Conservation (phyloP, 2,888 invertebrate genomes). For the Tolmerus cingulatus region DNA sequence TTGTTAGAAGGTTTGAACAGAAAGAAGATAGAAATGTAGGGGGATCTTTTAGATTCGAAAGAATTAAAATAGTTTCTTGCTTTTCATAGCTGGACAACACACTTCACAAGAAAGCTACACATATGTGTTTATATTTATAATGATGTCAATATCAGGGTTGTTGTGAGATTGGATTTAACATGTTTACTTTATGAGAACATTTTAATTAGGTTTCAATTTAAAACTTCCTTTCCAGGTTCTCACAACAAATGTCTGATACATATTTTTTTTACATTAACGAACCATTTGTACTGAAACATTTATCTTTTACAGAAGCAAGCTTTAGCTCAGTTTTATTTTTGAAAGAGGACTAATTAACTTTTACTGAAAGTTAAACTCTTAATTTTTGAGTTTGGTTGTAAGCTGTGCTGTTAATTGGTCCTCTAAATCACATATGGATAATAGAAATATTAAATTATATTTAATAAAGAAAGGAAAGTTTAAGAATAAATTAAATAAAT, state of each 20-base stretch:
- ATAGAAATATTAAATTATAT: neutral
- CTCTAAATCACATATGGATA: neutral
- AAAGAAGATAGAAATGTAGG: neutral
- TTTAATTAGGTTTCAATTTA: neutral
- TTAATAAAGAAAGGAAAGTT: neutral
- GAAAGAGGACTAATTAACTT: neutral
- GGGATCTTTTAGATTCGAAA: neutral
- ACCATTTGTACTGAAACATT: slow-evolving; percentile 1
- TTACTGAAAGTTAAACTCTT: neutral
- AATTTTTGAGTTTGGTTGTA: neutral
- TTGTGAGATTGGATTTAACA: neutral
- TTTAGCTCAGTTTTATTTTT: neutral
- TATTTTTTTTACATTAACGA: neutral
- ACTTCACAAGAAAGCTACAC: slow-evolving; percentile 16
- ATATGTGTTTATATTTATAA: neutral
- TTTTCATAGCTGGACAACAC: neutral
- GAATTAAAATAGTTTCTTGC: neutral
- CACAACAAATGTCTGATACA: neutral
- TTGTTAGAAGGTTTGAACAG: neutral
- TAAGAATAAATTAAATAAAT: neutral
- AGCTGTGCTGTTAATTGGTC: neutral
- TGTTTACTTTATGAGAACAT: neutral
- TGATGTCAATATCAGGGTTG: neutral
- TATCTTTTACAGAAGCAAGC: slow-evolving; percentile 9
- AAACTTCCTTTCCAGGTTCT: neutral